Percentiles rank a stretch among this genome's conserved stretches.
These are phyloP conservation scores for Anolis sagrei DNA, from an alignment of 2,113 vertebrate species.

Conservation along the genomic window DNA sequence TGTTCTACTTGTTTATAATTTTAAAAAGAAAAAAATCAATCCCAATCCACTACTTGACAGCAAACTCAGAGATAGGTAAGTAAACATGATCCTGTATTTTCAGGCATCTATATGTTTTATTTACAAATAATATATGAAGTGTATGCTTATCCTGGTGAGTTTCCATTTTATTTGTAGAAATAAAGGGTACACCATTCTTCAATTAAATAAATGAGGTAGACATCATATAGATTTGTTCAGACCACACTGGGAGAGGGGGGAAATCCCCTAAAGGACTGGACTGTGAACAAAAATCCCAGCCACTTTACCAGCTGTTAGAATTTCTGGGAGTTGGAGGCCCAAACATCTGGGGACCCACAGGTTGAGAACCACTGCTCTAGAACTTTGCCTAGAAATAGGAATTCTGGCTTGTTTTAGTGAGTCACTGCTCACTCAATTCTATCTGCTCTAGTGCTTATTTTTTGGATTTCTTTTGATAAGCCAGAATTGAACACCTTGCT, in stretches of 20 bases:
- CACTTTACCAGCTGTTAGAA: no score
- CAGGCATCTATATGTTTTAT: neutral
- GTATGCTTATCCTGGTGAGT: neutral
- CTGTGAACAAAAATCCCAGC: no score
- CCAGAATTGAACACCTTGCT: neutral
- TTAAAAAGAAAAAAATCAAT: neutral
- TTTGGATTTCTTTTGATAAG: neutral
- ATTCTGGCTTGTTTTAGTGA: no score
- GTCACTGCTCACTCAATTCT: neutral
- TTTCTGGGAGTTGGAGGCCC: no score
- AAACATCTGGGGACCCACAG: no score
- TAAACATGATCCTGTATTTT: no score
- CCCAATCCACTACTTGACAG: neutral
- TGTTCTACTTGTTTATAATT: neutral
- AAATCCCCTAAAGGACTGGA: no score
- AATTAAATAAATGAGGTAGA: neutral
- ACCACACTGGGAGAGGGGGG: no score
- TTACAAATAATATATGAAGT: neutral
- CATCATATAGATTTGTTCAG: no score
- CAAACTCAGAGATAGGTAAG: neutral
- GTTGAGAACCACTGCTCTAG: no score
- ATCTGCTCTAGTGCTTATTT: neutral
- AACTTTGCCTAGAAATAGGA: no score
- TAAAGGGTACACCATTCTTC: neutral
- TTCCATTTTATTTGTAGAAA: neutral